Percentiles rank a stretch among this genome's conserved stretches.
These are phyloP conservation scores for Barbus barbus DNA, from an alignment of 2,113 vertebrate genomes.

Conservation along the genomic window DNA sequence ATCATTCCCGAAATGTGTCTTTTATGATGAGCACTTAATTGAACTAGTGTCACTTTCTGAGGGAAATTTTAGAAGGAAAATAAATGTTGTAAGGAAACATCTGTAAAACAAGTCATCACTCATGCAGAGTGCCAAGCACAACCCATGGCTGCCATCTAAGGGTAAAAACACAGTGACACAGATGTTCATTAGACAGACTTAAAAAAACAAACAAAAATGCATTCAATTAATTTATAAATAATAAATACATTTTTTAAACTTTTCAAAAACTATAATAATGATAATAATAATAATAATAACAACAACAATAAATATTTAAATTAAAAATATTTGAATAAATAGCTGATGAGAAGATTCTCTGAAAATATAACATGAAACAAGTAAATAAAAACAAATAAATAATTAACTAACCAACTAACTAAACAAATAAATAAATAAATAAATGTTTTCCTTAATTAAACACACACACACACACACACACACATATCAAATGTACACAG, in stretches of 20 bases:
- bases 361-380: too few species aligned
- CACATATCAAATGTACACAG: too few species aligned
- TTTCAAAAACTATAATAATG: background rate
- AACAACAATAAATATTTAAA: background rate
- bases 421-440: too few species aligned
- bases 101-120: background rate
- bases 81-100: too few species aligned
- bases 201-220: background rate
- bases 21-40: slow-evolving; percentile 3
- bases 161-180: slow-evolving; percentile 40
- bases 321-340: too few species aligned
- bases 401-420: too few species aligned
- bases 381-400: too few species aligned
- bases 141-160: slow-evolving; percentile 66
- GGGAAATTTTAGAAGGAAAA: slow-evolving; percentile 3
- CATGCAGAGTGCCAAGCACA: slow-evolving; percentile 15
- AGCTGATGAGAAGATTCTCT: too few species aligned
- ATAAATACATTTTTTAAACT: background rate
- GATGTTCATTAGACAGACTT: background rate
- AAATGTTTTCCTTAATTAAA: too few species aligned
- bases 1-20: background rate
- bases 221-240: too few species aligned
- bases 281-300: background rate
- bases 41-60: background rate
- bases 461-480: too few species aligned